phyloP scores from a whole-genome alignment of 2,888 invertebrate genomes.

The Apotomis turbidana region DNA sequence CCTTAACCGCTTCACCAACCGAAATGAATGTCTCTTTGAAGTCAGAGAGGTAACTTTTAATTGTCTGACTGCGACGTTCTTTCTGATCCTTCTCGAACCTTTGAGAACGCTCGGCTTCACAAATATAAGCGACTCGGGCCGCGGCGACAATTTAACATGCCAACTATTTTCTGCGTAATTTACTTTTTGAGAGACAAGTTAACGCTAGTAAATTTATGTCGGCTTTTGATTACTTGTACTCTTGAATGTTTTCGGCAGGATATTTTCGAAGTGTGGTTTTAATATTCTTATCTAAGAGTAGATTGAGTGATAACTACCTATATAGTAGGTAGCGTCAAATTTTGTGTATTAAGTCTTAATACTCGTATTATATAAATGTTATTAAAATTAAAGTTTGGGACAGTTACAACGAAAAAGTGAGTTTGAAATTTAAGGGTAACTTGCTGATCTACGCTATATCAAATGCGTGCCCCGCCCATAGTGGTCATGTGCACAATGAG shows the following conservation, averaged over 20 bases:
- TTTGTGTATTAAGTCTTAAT: too few species aligned
- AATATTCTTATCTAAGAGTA: neutral
- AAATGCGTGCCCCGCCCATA: too few species aligned
- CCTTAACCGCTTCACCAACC: constrained; percentile 60
- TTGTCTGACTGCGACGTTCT: constrained; percentile 54
- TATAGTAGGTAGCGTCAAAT: too few species aligned
- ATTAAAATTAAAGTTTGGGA: too few species aligned
- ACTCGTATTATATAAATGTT: too few species aligned
- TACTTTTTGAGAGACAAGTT: constrained; percentile 39
- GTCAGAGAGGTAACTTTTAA: constrained; percentile 67
- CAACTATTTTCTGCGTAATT: constrained; percentile 45
- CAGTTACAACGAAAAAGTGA: too few species aligned
- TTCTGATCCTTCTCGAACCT: constrained; percentile 52
- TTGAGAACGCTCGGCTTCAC: constrained; percentile 60
- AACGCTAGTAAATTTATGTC: constrained; percentile 16
- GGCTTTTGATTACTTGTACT: constrained; percentile 6
- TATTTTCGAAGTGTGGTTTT: neutral
- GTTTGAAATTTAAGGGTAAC: too few species aligned
- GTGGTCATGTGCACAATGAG: too few species aligned
- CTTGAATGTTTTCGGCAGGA: neutral
- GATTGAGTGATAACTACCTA: too few species aligned
- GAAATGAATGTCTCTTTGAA: constrained; percentile 63
- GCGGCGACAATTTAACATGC: constrained; percentile 43
- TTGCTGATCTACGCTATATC: too few species aligned
- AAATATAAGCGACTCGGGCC: constrained; percentile 40